These are phyloP conservation scores for Suncus etruscus DNA, from an alignment of 2,113 vertebrate species.

Conservation along the genomic window DNA sequence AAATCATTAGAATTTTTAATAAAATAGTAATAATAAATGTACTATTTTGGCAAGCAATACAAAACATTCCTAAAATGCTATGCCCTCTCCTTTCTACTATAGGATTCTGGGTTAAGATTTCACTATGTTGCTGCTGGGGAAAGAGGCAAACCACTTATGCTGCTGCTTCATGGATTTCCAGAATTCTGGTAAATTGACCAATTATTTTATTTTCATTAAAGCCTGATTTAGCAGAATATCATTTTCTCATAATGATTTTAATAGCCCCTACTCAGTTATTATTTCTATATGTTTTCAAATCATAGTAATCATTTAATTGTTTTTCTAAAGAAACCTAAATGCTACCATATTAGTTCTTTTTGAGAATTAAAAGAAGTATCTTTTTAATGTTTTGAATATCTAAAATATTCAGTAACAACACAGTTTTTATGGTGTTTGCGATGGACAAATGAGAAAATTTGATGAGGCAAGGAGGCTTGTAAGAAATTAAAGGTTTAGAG, in stretches of 20 bases:
- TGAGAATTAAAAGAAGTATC: slow-evolving; percentile 20
- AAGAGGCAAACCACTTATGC: slow-evolving; percentile 97
- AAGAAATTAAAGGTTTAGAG: background rate
- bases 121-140: slow-evolving; percentile 98
- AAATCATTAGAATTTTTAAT: slow-evolving; percentile 7
- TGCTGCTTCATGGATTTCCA: slow-evolving; percentile 97
- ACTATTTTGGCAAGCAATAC: background rate
- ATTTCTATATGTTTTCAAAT: slow-evolving; percentile 27
- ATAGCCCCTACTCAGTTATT: background rate
- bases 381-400: slow-evolving; percentile 46
- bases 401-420: slow-evolving; percentile 22
- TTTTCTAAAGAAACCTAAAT: background rate
- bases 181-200: slow-evolving; percentile 95
- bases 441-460: background rate
- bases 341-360: background rate
- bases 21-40: slow-evolving; percentile 23
- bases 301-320: background rate
- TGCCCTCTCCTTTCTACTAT: slow-evolving; percentile 72
- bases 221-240: background rate
- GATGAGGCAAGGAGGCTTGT: background rate
- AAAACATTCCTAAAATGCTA: background rate
- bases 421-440: background rate
- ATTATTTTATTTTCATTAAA: slow-evolving; percentile 38
- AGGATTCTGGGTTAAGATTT: slow-evolving; percentile 98
- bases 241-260: slow-evolving; percentile 43